Evolutionary conservation across 2,113 vertebrate species (phyloP), one percentile per base, ranked within the genome.

Genomic region (Stictonetta naevosa): DNA sequence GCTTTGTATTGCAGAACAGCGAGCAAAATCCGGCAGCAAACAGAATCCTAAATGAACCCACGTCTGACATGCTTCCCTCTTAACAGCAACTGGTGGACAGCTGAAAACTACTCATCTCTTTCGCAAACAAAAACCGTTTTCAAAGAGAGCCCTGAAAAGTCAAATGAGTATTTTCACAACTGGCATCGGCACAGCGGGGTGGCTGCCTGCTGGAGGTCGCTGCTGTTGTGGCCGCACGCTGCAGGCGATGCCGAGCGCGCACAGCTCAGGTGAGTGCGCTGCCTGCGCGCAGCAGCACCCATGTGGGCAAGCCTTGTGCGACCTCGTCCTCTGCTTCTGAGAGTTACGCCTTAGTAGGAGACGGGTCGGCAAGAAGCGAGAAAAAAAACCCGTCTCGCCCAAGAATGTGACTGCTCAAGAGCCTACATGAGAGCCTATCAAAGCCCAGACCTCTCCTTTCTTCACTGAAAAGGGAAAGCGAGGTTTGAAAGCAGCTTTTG

Each of bases 81-180:
- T 33, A n/a, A 52, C 79, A 81, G 87, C 52, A 22, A 52, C 26
- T 31, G 77, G 74, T 14, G 74, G 59, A 68, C 76, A 79, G 83
- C 55, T 85, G 60, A 86, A 91, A 96, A 89, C 62, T 19, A 69
- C 77, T 79, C 58, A 50, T 86, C 72, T 83, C 42, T 76, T 92
- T 94, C 83, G 72, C 68, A 96, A 95, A 92, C 33, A 96, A 94
- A 19, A 62, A 55, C 77, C 56, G 38, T 83, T 93, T 95, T 83
- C 83, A 76, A 92, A 93, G 87, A 26, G 33, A 95, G 64, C 79
- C 58, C 88, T 80, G 91, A 88, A 6, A 64, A 68, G 86, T 90
- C 89, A 84, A 88, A 90, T 3, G 8, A 96, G 91, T 71, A 72
- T 90, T 95, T 92, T 69, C 83, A 55, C 7, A 18, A 83, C 89